A percentile compares a stretch with the other conserved stretches of the same genome.
These are phyloP conservation scores for Melipona quadrifasciata DNA, from an alignment of 1,140 invertebrate species.

Conservation along the genomic window DNA sequence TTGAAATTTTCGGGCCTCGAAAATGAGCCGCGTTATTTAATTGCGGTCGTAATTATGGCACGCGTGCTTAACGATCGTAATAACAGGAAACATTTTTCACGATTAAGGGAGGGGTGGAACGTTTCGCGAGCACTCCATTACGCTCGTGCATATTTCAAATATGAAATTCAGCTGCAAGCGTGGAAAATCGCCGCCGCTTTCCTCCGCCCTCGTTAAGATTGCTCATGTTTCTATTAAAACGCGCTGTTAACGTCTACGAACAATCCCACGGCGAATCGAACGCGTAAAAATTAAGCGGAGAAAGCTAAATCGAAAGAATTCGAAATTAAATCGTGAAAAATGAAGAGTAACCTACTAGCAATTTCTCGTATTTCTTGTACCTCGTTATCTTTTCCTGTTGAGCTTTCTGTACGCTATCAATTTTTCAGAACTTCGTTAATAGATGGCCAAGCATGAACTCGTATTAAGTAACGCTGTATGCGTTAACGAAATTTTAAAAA, in stretches of 20 bases:
- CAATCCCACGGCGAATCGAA: not conserved
- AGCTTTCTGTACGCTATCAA: too few relatives aligned
- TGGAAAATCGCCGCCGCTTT: constrained; percentile 12
- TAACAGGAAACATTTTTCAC: constrained; percentile 30
- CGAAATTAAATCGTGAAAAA: too few relatives aligned
- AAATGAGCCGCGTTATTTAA: constrained; percentile 37
- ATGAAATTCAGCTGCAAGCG: constrained; percentile 1
- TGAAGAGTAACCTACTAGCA: too few relatives aligned
- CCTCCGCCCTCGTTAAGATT: not conserved
- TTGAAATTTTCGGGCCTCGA: not conserved
- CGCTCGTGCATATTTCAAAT: constrained; percentile 17
- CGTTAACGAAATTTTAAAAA: too few relatives aligned
- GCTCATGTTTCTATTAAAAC: not conserved
- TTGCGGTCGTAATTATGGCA: constrained; percentile 5
- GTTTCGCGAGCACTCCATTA: constrained; percentile 10
- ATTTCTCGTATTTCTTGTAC: too few relatives aligned
- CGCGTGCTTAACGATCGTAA: constrained; percentile 12
- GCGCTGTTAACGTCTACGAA: not conserved
- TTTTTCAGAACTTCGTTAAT: too few relatives aligned
- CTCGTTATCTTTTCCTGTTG: too few relatives aligned
- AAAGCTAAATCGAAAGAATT: not conserved
- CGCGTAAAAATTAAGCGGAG: not conserved
- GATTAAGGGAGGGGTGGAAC: constrained; percentile 5
- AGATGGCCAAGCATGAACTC: too few relatives aligned
- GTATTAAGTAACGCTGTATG: too few relatives aligned